Conservation (phyloP, 2,797 vertebrate species). For the Apodemus agrarius region DNA sequence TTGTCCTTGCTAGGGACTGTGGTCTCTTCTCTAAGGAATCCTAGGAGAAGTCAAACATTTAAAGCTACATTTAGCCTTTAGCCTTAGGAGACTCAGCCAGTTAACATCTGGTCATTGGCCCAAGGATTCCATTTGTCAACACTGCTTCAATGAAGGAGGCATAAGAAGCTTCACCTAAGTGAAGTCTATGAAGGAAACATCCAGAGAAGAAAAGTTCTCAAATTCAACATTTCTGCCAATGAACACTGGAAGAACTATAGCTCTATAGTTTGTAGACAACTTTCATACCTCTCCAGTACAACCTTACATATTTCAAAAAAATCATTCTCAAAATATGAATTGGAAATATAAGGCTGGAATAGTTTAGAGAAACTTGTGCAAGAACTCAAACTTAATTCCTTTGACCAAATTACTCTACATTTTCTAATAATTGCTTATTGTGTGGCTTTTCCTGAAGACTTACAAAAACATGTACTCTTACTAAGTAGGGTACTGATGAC, state of each 20-base stretch:
- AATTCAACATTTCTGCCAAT: neutral
- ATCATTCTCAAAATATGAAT: neutral
- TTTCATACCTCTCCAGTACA: neutral
- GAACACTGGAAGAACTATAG: neutral
- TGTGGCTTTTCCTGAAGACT: neutral
- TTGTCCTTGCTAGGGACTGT: neutral
- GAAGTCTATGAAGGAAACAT: neutral
- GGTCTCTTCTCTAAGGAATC: neutral
- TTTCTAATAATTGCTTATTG: neutral
- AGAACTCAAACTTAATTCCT: neutral
- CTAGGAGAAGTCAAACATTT: neutral
- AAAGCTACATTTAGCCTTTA: neutral
- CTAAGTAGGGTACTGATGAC: neutral
- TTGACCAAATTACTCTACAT: neutral
- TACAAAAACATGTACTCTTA: neutral
- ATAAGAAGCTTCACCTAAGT: neutral
- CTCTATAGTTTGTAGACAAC: neutral
- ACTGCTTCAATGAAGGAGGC: neutral
- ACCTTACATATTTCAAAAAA: neutral
- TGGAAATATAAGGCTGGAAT: neutral
- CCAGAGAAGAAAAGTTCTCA: neutral
- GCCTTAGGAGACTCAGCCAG: neutral
- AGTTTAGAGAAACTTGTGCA: neutral
- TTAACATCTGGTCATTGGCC: neutral
- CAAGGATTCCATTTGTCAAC: neutral